Evolutionary conservation across 2,888 invertebrate species (phyloP).

Genomic region (Phengaris alcon): DNA sequence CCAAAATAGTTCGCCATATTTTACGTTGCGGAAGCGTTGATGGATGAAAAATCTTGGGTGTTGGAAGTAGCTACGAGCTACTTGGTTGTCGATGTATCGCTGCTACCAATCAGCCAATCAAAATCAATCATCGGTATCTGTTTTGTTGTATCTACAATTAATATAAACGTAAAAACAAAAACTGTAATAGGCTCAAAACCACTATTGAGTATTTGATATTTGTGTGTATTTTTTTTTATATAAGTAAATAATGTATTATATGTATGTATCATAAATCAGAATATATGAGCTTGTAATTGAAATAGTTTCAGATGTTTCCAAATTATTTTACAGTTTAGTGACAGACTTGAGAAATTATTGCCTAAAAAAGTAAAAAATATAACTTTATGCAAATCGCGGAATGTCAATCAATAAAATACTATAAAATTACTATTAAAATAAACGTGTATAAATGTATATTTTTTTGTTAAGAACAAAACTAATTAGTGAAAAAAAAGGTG

Average conservation of each 20-base stretch:
- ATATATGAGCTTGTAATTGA: neutral
- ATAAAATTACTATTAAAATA: too few relatives aligned
- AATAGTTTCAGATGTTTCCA: neutral
- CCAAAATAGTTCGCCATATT: slow-evolving; percentile 9
- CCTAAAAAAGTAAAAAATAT: too few relatives aligned
- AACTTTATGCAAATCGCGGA: too few relatives aligned
- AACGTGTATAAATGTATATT: too few relatives aligned
- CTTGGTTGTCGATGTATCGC: slow-evolving; percentile 64
- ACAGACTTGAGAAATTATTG: too few relatives aligned
- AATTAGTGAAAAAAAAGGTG: too few relatives aligned
- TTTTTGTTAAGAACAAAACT: too few relatives aligned
- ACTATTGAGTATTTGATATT: slow-evolving; percentile 24
- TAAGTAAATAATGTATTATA: neutral
- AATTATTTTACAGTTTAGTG: neutral
- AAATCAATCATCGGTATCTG: slow-evolving; percentile 79
- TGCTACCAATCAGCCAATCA: slow-evolving; percentile 77
- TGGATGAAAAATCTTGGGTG: slow-evolving; percentile 52
- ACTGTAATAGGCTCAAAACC: slow-evolving; percentile 19
- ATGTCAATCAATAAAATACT: too few relatives aligned
- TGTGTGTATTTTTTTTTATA: neutral
- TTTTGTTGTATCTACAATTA: slow-evolving; percentile 79
- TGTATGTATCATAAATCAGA: neutral
- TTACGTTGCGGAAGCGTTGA: slow-evolving; percentile 22
- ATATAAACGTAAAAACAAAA: slow-evolving; percentile 65
- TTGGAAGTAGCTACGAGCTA: slow-evolving; percentile 60